Evolutionary conservation across 2,113 vertebrate species (phyloP).

Genomic region (Petroica traversi): DNA sequence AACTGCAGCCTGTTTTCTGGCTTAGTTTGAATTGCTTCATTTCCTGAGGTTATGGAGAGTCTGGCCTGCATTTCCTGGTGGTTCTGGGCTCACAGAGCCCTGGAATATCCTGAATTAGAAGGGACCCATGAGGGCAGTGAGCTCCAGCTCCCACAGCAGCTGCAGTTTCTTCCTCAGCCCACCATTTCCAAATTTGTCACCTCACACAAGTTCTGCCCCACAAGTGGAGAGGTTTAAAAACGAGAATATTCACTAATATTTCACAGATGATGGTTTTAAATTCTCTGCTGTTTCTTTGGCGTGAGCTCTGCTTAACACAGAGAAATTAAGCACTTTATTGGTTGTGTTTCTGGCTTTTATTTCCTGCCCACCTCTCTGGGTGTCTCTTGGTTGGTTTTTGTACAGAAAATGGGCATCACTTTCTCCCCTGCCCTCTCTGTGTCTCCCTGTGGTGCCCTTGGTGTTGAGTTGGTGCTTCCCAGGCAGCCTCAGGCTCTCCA

Average conservation of each 20-base stretch:
- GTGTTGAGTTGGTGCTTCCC: not conserved
- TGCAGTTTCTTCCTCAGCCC: not conserved
- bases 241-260: not conserved
- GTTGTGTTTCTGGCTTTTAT: accelerated
- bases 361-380: not conserved
- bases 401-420: accelerated
- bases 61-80: not conserved
- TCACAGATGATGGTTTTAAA: not conserved
- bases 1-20: not conserved
- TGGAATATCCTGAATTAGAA: not conserved
- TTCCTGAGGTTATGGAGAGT: not conserved
- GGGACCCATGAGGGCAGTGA: not conserved
- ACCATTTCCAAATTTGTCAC: accelerated
- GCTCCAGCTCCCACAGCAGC: not conserved
- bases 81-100: not conserved
- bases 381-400: not conserved
- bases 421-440: not conserved
- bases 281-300: accelerated
- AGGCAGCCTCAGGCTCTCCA: not conserved
- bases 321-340: accelerated
- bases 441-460: too few species aligned
- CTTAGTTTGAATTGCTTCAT: not conserved
- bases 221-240: not conserved
- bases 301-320: accelerated
- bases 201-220: not conserved